phyloP scores from a whole-genome alignment of 2,113 vertebrate species.

The Anser brachyrhynchus region DNA sequence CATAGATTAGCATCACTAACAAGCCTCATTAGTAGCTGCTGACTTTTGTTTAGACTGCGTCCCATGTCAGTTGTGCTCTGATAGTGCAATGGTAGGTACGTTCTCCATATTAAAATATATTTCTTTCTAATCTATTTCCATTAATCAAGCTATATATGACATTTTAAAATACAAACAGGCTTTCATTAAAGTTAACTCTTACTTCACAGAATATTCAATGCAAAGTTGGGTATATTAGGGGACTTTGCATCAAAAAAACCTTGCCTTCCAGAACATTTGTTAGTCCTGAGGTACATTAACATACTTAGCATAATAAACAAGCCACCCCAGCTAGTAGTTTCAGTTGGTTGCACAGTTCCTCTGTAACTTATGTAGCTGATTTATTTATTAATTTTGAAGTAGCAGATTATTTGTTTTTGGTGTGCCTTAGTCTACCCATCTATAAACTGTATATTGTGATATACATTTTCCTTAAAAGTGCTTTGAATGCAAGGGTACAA shows the following conservation, averaged over 20 bases:
- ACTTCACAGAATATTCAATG: not conserved
- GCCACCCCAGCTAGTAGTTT: not conserved
- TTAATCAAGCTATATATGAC: slow-evolving; percentile 76
- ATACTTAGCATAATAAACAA: slow-evolving; percentile 23
- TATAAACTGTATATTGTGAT: not conserved
- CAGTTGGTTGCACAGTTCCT: not conserved
- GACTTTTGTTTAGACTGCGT: slow-evolving; percentile 91
- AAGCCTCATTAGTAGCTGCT: slow-evolving; percentile 93
- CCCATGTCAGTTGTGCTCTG: slow-evolving; percentile 84
- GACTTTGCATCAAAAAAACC: slow-evolving; percentile 34
- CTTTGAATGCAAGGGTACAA: not conserved
- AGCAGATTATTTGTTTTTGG: not conserved
- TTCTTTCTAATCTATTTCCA: slow-evolving; percentile 79
- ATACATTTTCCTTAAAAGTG: not conserved
- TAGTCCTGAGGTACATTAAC: not conserved
- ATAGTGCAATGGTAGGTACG: slow-evolving; percentile 72
- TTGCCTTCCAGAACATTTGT: not conserved
- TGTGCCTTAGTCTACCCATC: not conserved
- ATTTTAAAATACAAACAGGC: slow-evolving; percentile 74
- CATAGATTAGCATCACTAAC: slow-evolving; percentile 99
- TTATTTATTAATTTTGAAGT: not conserved
- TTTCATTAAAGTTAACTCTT: slow-evolving; percentile 77
- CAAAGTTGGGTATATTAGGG: slow-evolving; percentile 18
- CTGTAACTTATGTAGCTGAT: not conserved
- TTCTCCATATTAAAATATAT: slow-evolving; percentile 68